Evolutionary conservation across 2,113 vertebrate species (phyloP), one percentile per base, ranked within the genome.

Genomic region (Mus spicilegus): DNA sequence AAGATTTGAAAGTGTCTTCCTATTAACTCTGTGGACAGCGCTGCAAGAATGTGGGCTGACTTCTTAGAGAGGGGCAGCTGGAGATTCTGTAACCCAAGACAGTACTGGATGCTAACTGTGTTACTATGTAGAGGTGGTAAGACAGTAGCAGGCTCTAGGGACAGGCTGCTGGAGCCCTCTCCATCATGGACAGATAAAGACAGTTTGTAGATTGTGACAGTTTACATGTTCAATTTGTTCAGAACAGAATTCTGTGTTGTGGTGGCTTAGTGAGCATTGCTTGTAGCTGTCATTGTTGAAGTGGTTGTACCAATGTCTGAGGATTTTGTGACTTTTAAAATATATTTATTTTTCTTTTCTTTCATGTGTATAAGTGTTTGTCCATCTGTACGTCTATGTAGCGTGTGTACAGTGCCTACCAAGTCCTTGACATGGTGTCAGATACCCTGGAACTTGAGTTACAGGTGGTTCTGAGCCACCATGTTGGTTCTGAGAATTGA

Each of bases 171-270:
- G 51, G 42, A 26, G 33, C 17, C 58, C 26, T 87, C 33, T 19
- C 39, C 49, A 26, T 17, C 36, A 58, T 7, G 19, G 4, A 33
- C 82, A 30, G 36, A 13, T 73, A 12, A 7, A 9, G 7, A 19
- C 39, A 42, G 4, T 36, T 39, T 11, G 1, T 7, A 12, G 14
- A 39, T 73, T 14, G 10, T 33, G 36, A 20, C 24, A 51, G 19
- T 8, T 3, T 14, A 12, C 20, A 10, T 16, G 3, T 58, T 3
- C 11, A 7, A 0, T 19, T 81, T 75, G 28, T n/a, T 33, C 2
- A 39, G 46, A 7, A 36, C 9, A 22, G 42, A 49, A 67, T 67
- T 12, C 17, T 26, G 3, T 49, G 28, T 86, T 36, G 30, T 12
- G 28, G 16, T 65, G 39, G 82, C 61, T 85, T 30, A 3, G 28